Evolutionary conservation across 2,797 vertebrate species (phyloP).

Genomic region (Siniperca scherzeri): DNA sequence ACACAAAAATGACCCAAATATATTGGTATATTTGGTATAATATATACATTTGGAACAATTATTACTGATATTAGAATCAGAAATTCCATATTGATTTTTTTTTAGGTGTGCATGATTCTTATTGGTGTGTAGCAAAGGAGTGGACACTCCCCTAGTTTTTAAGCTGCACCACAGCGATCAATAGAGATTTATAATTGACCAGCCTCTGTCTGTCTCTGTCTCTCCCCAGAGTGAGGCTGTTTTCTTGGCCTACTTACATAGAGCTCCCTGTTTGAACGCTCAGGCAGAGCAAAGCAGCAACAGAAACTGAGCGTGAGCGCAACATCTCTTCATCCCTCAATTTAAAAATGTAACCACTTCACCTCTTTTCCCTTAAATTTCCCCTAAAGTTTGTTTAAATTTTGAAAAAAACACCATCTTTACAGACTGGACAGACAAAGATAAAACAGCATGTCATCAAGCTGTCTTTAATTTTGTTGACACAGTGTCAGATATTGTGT

Average conservation of each 20-base stretch:
- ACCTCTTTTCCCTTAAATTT: background rate
- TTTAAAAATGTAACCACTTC: background rate
- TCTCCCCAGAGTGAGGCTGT: slow-evolving; percentile 45
- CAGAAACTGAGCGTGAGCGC: slow-evolving; percentile 31
- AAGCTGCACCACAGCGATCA: slow-evolving; percentile 38
- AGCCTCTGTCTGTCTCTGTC: slow-evolving; percentile 5
- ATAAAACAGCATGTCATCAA: background rate
- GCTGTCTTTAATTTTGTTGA: slow-evolving; percentile 1
- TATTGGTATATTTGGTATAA: background rate
- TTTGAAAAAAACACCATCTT: background rate
- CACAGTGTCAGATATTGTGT: background rate
- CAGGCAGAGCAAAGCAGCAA: slow-evolving; percentile 32
- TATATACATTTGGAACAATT: background rate
- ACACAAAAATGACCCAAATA: background rate
- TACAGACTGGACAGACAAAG: background rate
- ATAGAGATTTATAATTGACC: slow-evolving; percentile 59
- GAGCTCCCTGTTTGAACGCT: slow-evolving; percentile 57
- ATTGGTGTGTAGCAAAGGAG: background rate
- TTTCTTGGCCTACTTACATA: slow-evolving; percentile 73
- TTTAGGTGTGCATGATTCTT: background rate
- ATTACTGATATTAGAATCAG: background rate
- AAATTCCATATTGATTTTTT: background rate
- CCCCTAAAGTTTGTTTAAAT: background rate
- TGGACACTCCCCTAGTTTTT: background rate
- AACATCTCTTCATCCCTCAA: slow-evolving; percentile 8